Base-by-base conservation (phyloP, 2,113 vertebrate species). In the Rhea pennata region DNA sequence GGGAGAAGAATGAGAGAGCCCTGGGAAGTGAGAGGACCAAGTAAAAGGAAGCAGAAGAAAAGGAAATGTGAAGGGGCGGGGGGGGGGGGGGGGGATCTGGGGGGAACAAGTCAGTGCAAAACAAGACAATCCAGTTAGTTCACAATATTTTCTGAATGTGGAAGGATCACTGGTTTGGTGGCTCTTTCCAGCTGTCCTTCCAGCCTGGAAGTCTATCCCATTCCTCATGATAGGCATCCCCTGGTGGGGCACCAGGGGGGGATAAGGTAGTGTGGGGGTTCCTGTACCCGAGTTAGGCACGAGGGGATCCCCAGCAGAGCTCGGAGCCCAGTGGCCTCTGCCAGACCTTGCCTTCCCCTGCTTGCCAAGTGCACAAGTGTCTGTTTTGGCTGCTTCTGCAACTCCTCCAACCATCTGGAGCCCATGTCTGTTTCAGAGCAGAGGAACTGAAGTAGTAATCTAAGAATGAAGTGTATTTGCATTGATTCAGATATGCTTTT, bases 331-430 rank as follows among this genome's bases (percentile, higher is more conserved):
- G 1, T 0, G 0, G 70, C 67, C 53, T 87, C 75, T 92, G 84
- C 33, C 62, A 97, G 93, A 79, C 77, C 70, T 89, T 0, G 0
- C 36, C 33, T 69, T 72, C 29, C 39, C 20, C 26, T 58, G 36
- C 44, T 79, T 82, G 69, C 61, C 65, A 65, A 87, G 73, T 51
- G 56, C 46, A 69, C 50, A 87, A 80, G 27, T 92, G 62, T 61
- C 26, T 0, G 0, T 53, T 95, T 92, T 95, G 92, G 80, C 59
- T 90, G 29, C 36, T 90, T 88, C 76, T 93, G 61, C 93, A 90
- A 58, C 93, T 96, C 83, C 92, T 93, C 76, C 93, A 88, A 11
- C 83, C 92, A 92, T 95, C 90, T 96, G 95, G 88, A 94, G 88
- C 44, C 79, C 73, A n/a, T 90, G 56, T 42, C 48, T 88, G 31